These are phyloP conservation scores for Simalia tracyae DNA, from an alignment of 2,797 vertebrate species.

Conservation along the genomic window DNA sequence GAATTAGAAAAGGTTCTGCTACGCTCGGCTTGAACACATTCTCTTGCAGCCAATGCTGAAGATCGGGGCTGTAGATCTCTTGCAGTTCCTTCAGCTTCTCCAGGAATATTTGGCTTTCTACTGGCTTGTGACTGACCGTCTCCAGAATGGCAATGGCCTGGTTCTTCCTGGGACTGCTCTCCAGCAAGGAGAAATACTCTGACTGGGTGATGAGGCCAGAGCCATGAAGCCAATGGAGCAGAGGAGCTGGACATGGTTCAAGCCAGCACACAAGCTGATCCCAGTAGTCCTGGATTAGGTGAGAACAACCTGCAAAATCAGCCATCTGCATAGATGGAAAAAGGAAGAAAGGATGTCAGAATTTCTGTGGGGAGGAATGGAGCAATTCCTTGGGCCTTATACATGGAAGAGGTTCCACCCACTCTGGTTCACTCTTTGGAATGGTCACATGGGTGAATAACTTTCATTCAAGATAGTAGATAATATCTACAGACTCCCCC, in stretches of 20 bases:
- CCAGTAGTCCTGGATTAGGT: slow-evolving; percentile 61
- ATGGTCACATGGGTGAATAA: not conserved
- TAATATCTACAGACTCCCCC: not conserved
- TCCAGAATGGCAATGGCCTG: slow-evolving; percentile 67
- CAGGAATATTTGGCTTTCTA: slow-evolving; percentile 65
- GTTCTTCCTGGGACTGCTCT: slow-evolving; percentile 61
- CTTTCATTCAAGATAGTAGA: not conserved
- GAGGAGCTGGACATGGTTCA: slow-evolving; percentile 63
- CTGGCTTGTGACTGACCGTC: slow-evolving; percentile 53
- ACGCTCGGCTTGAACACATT: not conserved
- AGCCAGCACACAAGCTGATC: slow-evolving; percentile 67
- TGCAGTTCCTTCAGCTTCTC: slow-evolving; percentile 68
- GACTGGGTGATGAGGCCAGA: slow-evolving; percentile 55
- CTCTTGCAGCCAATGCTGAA: slow-evolving; percentile 69
- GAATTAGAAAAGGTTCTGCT: not conserved
- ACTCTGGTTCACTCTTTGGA: not conserved
- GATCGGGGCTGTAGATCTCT: slow-evolving; percentile 69
- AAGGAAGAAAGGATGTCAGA: not conserved
- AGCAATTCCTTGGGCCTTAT: not conserved
- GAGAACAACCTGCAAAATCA: slow-evolving; percentile 10
- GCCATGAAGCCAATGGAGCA: slow-evolving; percentile 70
- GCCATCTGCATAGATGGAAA: slow-evolving; percentile 1
- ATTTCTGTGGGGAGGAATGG: not conserved
- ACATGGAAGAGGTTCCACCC: not conserved
- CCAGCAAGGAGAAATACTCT: slow-evolving; percentile 69